Evolutionary conservation across 2,113 vertebrate species (phyloP), one percentile per base, ranked within the genome.

Genomic region (Semnornis frantzii): DNA sequence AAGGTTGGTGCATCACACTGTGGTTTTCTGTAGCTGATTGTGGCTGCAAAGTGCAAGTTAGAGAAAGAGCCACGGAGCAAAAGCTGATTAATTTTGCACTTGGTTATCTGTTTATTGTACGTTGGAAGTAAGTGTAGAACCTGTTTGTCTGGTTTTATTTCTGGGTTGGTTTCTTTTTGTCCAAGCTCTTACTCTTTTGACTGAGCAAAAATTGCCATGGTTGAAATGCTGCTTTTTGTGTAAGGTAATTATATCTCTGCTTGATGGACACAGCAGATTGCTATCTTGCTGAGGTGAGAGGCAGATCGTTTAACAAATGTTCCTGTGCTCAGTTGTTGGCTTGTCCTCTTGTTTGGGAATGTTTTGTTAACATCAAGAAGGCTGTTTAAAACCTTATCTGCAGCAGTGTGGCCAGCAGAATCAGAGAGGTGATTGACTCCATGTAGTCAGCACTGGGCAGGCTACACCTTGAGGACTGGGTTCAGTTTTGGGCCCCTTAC

Each of bases 81-180:
- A 95, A 93, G 33, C 46, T 77, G 87, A 85, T 94, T 68, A 30
- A 86, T 92, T 93, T 94, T 94, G 71, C 6, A 1, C 39, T 66
- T 82, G 14, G 55, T 10, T 87, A 65, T 13, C 64, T 87, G 30
- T 92, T 90, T 85, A 66, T 69, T 91, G 81, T 55, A 87, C 60
- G 68, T 87, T 93, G 50, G 63, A 73, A 74, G 71, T 85, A 85
- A 80, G 76, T 55, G 75, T 31, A 82, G 85, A 93, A 92, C 94
- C 89, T 85, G 95, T 92, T 96, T 62, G 55, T 92, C 91, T 55
- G 68, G 84, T 95, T 96, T 95, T 73, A 63, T 87, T 95, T 92
- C 80, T 94, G 12, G 7, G 5, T 75, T 59, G 34, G 24, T 87
- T 94, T 94, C 44, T 84, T 14, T 83, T 80, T 93, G 57, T 88